Conservation (phyloP, 2,888 invertebrate species). For the Pachliopta kotzebuea region DNA sequence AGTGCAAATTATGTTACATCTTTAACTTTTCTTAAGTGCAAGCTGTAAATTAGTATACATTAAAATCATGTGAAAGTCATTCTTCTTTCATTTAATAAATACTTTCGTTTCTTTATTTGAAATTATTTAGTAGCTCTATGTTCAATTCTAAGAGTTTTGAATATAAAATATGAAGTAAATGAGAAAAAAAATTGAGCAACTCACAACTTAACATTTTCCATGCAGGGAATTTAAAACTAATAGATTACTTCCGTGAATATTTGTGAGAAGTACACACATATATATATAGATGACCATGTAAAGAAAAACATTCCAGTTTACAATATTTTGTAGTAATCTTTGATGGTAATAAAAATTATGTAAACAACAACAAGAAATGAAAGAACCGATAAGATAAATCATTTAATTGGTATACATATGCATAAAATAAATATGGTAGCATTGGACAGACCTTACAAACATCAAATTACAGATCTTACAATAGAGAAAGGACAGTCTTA, state of each 20-base stretch:
- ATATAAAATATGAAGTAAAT: no score
- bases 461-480: slow-evolving; percentile 29
- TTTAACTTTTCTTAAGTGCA: slow-evolving; percentile 51
- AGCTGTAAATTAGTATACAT: slow-evolving; percentile 60
- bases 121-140: no score
- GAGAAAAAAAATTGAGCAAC: no score
- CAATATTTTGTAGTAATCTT: no score
- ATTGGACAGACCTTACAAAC: slow-evolving; percentile 28
- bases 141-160: no score
- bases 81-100: slow-evolving; percentile 20
- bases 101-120: not conserved
- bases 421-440: slow-evolving; percentile 29
- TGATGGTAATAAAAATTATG: not conserved
- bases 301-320: no score
- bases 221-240: no score
- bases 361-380: not conserved
- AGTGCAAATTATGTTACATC: slow-evolving; percentile 37
- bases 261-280: no score
- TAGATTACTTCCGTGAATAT: no score
- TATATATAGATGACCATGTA: no score
- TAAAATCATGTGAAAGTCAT: slow-evolving; percentile 56
- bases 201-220: no score
- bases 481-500: slow-evolving; percentile 35
- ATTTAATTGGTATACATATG: slow-evolving; percentile 28
- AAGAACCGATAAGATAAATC: slow-evolving; percentile 16